Percentiles rank a stretch among this genome's conserved stretches.
phyloP scores from a whole-genome alignment of 2,888 invertebrate species.

The Aphodius sticticus region DNA sequence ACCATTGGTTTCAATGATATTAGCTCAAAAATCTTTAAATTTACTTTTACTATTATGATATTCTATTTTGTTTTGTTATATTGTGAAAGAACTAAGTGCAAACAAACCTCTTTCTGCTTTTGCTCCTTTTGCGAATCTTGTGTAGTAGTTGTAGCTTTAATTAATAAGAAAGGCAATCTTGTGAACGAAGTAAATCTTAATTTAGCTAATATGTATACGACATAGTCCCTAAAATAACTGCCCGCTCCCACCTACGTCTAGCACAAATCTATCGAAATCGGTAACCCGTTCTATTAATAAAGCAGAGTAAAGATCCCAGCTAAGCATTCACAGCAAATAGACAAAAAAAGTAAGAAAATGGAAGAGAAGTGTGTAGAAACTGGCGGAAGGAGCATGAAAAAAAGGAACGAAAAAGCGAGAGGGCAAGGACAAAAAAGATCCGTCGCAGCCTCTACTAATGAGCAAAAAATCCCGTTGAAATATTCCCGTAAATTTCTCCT shows the following conservation, averaged over 20 bases:
- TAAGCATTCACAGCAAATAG: background rate
- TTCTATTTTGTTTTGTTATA: too few relatives aligned
- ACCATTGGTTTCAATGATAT: too few relatives aligned
- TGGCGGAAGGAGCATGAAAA: background rate
- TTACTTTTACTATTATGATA: too few relatives aligned
- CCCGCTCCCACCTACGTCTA: background rate
- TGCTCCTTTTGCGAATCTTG: too few relatives aligned
- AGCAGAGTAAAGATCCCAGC: background rate
- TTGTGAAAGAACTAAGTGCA: too few relatives aligned
- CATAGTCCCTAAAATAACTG: background rate
- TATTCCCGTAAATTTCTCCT: conserved; percentile 35
- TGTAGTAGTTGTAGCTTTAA: too few relatives aligned
- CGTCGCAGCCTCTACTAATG: conserved; percentile 24
- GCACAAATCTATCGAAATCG: background rate
- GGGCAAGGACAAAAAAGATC: background rate
- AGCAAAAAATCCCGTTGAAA: conserved; percentile 37
- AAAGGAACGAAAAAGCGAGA: background rate
- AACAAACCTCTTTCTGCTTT: too few relatives aligned
- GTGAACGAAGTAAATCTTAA: too few relatives aligned
- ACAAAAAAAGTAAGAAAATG: background rate
- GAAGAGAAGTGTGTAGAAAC: background rate
- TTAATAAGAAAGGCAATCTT: too few relatives aligned
- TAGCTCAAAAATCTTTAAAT: too few relatives aligned
- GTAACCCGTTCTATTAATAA: background rate
- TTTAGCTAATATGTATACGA: too few relatives aligned